Conservation (phyloP, 2,888 invertebrate genomes). For the Odontomyia ornata region DNA sequence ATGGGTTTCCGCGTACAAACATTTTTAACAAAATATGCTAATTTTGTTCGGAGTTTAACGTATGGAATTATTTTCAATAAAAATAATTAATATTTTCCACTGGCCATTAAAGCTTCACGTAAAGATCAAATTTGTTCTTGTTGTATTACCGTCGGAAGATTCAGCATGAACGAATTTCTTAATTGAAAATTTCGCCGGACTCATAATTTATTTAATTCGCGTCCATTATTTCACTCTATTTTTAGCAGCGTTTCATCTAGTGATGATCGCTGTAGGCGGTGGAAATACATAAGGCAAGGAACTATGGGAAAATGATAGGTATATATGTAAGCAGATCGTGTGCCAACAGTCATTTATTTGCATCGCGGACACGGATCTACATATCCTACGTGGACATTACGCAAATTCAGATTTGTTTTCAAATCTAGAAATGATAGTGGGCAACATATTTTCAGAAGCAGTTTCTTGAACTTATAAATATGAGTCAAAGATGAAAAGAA, state of each 20-base stretch:
- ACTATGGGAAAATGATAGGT: neutral
- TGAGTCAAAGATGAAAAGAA: neutral
- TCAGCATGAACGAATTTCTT: too few species aligned
- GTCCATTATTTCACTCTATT: constrained; percentile 34
- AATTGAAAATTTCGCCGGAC: constrained; percentile 21
- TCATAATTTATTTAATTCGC: constrained; percentile 7
- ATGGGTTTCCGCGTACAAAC: neutral
- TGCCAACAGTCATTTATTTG: neutral
- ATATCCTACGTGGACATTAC: neutral
- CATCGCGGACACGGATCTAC: neutral
- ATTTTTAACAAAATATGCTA: neutral
- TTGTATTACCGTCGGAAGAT: neutral
- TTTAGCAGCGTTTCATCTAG: constrained; percentile 29
- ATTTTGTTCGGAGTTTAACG: too few species aligned
- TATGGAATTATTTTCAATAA: too few species aligned
- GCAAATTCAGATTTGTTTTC: neutral
- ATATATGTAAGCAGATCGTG: neutral
- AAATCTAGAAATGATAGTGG: neutral
- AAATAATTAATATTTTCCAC: too few species aligned
- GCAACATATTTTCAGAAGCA: neutral
- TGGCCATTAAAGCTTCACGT: neutral
- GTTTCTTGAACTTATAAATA: constrained; percentile 20
- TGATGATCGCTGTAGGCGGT: constrained; percentile 35
- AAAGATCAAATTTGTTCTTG: neutral
- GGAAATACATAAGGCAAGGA: neutral